Base-by-base conservation (phyloP, 2,797 vertebrate genomes). In the Babyrousa celebensis region DNA sequence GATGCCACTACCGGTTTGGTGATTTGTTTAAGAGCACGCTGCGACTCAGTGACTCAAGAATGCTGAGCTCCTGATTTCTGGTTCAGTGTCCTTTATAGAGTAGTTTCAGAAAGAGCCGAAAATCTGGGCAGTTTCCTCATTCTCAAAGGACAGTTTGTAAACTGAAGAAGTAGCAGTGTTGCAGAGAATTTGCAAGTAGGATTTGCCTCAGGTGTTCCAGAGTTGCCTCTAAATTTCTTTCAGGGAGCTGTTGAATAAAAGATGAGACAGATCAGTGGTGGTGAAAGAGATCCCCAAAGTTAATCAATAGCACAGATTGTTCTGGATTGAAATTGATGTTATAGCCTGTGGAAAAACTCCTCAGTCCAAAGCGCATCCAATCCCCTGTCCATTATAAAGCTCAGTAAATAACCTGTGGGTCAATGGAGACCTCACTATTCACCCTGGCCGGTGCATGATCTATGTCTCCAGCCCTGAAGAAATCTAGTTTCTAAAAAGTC, bases 291-390 rank as follows among this genome's bases (percentile, higher is more conserved):
- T 89, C 67, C 84, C n/a, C 14, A 97, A 95, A 96, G 80, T 93
- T 95, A 94, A 94, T 97, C 93, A 96, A 96, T 96, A 93, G 48
- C 58, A 62, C 29, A 84, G 89, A 96, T 92, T 96, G 43, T 94
- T 96, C 74, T 94, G 85, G 29, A 93, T 96, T 96, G 89, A 96
- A 97, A 96, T 77, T 91, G 93, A 96, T 96, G 93, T 86, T 91
- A 83, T 65, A 94, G 65, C 65, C 75, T 89, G 75, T 84, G 71
- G 74, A 83, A 96, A 94, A 89, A 10, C 84, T 96, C 27, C 60
- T 95, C 96, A 67, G 48, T 72, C 91, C 91, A 96, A 78, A 77
- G 74, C 86, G 16, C 89, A 63, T 86, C 91, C 65, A 77, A 62
- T 89, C 56, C 18, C 65, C 74, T 95, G 65, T 62, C 75, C 92